Evolutionary conservation across 2,113 vertebrate species (phyloP).

Genomic region (Podarcis cretensis): DNA sequence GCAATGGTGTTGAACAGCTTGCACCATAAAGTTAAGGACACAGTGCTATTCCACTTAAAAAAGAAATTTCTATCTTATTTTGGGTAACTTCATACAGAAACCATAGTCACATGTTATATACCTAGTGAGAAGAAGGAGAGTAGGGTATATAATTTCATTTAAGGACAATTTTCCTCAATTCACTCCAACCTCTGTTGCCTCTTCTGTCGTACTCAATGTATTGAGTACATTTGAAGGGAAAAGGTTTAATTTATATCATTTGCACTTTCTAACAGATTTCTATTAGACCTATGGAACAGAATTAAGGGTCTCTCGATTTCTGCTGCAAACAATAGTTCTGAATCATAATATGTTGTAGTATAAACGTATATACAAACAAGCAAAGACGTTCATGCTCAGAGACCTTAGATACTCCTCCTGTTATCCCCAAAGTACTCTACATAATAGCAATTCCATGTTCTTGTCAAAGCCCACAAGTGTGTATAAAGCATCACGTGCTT

Average conservation of each 20-base stretch:
- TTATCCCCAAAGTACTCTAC: conserved; percentile 18
- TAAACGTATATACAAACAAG: neutral
- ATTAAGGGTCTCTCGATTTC: neutral
- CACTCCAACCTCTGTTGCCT: neutral
- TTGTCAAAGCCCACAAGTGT: neutral
- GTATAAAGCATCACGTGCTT: conserved; percentile 23
- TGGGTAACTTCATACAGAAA: neutral
- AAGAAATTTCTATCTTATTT: neutral
- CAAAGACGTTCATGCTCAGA: neutral
- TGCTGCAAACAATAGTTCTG: conserved; percentile 17
- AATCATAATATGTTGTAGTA: neutral
- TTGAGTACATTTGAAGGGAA: neutral
- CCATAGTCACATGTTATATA: neutral
- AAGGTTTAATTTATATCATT: conserved; percentile 23
- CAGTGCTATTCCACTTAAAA: neutral
- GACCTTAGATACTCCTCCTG: neutral
- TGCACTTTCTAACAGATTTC: conserved; percentile 47
- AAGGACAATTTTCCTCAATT: neutral
- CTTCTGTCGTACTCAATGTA: neutral
- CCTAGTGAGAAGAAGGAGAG: neutral
- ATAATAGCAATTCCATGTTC: conserved; percentile 54
- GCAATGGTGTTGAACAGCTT: neutral
- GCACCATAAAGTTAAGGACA: neutral
- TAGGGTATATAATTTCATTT: neutral
- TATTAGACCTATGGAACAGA: neutral